Conservation (phyloP, 2,797 vertebrate genomes). For the Orientallactaga sibirica region DNA sequence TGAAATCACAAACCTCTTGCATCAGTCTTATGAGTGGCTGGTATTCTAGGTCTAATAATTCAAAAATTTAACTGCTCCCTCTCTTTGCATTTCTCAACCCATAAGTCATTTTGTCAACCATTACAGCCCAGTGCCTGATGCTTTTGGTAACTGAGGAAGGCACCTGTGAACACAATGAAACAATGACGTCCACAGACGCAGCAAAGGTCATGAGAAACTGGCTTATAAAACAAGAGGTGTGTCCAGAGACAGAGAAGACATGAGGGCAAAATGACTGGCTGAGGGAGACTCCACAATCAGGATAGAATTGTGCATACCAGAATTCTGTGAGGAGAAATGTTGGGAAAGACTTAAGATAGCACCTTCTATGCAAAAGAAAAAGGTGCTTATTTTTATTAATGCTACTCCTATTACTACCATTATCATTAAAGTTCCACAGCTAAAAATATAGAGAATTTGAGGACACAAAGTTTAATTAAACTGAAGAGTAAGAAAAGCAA, state of each 20-base stretch:
- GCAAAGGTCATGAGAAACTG: background rate
- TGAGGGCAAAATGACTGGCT: background rate
- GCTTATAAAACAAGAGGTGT: background rate
- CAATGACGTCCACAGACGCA: background rate
- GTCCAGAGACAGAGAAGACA: background rate
- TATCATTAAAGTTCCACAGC: background rate
- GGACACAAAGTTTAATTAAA: background rate
- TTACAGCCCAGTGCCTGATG: background rate
- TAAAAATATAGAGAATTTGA: background rate
- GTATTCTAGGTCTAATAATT: too few relatives aligned
- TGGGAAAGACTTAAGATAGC: background rate
- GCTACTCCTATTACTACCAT: background rate
- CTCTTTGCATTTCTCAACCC: background rate
- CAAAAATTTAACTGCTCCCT: background rate
- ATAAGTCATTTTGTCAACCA: background rate
- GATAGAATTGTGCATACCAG: background rate
- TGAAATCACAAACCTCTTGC: background rate
- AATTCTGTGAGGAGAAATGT: background rate
- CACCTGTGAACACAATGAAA: background rate
- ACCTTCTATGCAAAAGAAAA: slow-evolving; percentile 11
- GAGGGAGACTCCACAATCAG: background rate
- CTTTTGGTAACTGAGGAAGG: background rate
- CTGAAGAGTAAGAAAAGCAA: background rate
- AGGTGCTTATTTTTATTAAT: background rate
- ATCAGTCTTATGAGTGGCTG: background rate